phyloP scores from a whole-genome alignment of 1,140 invertebrate genomes.

The Centruroides sculpturatus region DNA sequence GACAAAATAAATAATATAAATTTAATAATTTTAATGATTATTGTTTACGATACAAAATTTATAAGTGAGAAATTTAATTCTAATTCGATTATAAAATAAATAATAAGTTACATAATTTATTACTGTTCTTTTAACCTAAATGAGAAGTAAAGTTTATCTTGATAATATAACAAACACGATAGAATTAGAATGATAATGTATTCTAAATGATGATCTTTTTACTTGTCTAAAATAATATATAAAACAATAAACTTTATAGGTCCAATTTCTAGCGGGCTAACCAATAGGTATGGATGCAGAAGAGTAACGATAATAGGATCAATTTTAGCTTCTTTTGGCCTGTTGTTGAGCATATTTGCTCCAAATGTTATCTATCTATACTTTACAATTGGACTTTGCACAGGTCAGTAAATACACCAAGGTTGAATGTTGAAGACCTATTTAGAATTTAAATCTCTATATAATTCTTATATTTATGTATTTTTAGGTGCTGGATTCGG shows the following conservation, averaged over 20 bases:
- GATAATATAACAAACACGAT: no score
- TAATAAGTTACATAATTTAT: no score
- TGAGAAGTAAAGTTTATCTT: no score
- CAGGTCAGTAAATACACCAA: slow-evolving; percentile 30
- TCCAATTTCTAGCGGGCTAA: slow-evolving; percentile 78
- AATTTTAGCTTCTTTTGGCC: slow-evolving; percentile 56
- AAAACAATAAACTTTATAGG: slow-evolving; percentile 37
- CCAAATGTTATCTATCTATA: slow-evolving; percentile 59
- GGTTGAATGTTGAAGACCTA: no score
- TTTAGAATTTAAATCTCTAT: background rate
- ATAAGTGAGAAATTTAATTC: no score
- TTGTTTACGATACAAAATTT: no score
- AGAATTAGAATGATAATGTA: background rate
- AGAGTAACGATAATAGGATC: slow-evolving; percentile 72
- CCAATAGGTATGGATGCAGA: slow-evolving; percentile 82
- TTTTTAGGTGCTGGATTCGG: slow-evolving; percentile 79
- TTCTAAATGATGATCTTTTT: background rate
- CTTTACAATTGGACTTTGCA: slow-evolving; percentile 69
- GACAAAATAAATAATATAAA: no score
- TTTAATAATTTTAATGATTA: no score
- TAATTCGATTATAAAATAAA: no score
- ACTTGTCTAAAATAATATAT: background rate
- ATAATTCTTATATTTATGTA: background rate
- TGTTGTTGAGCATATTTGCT: slow-evolving; percentile 58
- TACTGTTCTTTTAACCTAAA: no score